Evolutionary conservation across 1,140 invertebrate genomes (phyloP), one percentile per base, ranked within the genome.

Genomic region (Bombus vancouverensis): DNA sequence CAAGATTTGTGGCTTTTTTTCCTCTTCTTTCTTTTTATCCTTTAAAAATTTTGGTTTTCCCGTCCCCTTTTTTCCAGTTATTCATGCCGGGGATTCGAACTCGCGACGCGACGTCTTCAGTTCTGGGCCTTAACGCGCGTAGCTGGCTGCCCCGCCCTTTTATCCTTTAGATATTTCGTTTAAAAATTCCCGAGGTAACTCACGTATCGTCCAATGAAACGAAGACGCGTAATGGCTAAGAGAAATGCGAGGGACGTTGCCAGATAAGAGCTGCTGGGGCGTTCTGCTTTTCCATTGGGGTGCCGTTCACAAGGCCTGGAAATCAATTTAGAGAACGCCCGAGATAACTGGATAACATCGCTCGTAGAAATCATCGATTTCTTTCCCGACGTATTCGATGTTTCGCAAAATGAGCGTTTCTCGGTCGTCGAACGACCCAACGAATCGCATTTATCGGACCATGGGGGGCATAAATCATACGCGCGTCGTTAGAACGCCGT

Each of bases 241-340:
- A 82, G 86, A 90, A 90, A 93, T 88, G 88, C 89, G 91, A 91
- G 91, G 93, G 92, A 90, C 81, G 88, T 75, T 39, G 32, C 62
- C 86, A 93, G 93, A 94, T 94, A 94, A 94, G 89, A 89, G 74
- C 42, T 34, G 32, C 42, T 34, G 32, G 74, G 62, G 87, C 53
- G 85, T 74, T 80, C 44, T 22, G 53, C 34, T 77, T 83, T 86
- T 79, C 88, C 86, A 76, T 74, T 73, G 74, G 72, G 32, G 32
- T 68, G 70, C 37, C 73, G 72, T 77, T 83, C 80, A 84, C 22
- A 89, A 92, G 87, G 90, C 84, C 91, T 92, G 85, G 90, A 89
- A 95, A 94, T 95, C 94, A 94, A 95, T 95, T 94, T 93, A 88
- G 91, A 92, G 88, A 92, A 92, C 89, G 73, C 74, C 71, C 77